These are phyloP conservation scores for Aldabrachelys gigantea DNA, from an alignment of 2,113 vertebrate species.

Conservation along the genomic window DNA sequence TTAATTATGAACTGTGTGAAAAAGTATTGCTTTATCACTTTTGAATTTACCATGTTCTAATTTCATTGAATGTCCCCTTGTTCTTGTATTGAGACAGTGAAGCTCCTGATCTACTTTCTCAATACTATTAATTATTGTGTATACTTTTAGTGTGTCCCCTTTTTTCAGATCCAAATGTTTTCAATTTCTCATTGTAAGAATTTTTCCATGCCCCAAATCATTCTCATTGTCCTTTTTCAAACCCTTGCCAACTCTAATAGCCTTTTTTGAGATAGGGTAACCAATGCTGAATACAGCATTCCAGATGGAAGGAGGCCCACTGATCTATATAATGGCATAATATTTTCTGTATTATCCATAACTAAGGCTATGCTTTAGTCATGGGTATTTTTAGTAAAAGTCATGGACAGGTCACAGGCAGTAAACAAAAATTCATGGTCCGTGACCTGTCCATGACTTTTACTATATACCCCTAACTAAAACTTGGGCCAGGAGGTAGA, in stretches of 20 bases:
- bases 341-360: neutral
- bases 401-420: too few species aligned
- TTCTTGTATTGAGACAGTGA: neutral
- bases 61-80: neutral
- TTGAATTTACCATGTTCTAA: neutral
- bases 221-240: neutral
- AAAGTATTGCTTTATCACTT: neutral
- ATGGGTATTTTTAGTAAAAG: too few species aligned
- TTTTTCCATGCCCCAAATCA: neutral
- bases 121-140: neutral
- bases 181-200: fast-evolving
- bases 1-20: neutral
- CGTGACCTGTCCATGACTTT: too few species aligned
- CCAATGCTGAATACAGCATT: neutral
- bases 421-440: too few species aligned
- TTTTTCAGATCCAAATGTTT: neutral
- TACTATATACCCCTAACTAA: too few species aligned
- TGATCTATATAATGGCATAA: neutral
- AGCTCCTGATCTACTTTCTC: neutral
- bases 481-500: too few species aligned
- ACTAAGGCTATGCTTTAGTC: neutral
- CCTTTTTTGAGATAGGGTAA: neutral
- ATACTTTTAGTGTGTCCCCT: neutral
- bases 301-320: neutral
- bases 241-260: neutral